A percentile compares a stretch with the other conserved stretches of the same genome.
phyloP scores from a whole-genome alignment of 1,140 invertebrate genomes.

The Trachelipus rathkii region DNA sequence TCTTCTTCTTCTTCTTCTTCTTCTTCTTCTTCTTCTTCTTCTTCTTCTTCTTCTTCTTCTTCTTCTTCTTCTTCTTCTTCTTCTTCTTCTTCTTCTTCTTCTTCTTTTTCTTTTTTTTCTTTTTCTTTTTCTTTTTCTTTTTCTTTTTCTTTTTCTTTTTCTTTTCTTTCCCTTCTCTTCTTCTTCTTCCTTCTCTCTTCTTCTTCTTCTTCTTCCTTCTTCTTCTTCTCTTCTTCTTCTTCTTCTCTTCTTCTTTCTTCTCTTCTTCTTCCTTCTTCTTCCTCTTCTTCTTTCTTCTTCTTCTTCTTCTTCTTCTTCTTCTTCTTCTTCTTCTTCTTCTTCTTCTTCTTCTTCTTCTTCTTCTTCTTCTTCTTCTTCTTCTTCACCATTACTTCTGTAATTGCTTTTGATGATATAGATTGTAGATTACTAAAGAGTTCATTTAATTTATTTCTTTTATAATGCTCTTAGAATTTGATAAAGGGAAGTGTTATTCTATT shows the following conservation, averaged over 20 bases:
- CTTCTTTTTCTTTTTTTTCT: conserved; percentile 2
- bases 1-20: too few relatives aligned
- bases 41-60: conserved; percentile 9
- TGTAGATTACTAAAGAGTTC: too few relatives aligned
- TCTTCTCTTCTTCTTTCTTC: background rate
- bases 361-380: conserved; percentile 4
- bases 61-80: background rate
- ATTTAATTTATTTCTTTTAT: too few relatives aligned
- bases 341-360: conserved; percentile 1
- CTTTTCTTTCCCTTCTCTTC: background rate
- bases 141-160: background rate
- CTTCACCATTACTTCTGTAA: conserved; percentile 4
- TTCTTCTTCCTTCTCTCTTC: too few relatives aligned
- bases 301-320: conserved; percentile 10
- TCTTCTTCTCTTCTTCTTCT: conserved; percentile 10
- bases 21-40: conserved; percentile 1
- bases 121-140: background rate
- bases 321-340: background rate
- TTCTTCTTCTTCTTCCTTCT: conserved; percentile 3
- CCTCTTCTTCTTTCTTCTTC: conserved; percentile 8
- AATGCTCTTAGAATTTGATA: too few relatives aligned
- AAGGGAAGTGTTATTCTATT: too few relatives aligned
- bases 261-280: background rate
- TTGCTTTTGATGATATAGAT: too few relatives aligned
- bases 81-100: background rate